phyloP scores from a whole-genome alignment of 2,113 vertebrate genomes.

The Mesocricetus auratus region DNA sequence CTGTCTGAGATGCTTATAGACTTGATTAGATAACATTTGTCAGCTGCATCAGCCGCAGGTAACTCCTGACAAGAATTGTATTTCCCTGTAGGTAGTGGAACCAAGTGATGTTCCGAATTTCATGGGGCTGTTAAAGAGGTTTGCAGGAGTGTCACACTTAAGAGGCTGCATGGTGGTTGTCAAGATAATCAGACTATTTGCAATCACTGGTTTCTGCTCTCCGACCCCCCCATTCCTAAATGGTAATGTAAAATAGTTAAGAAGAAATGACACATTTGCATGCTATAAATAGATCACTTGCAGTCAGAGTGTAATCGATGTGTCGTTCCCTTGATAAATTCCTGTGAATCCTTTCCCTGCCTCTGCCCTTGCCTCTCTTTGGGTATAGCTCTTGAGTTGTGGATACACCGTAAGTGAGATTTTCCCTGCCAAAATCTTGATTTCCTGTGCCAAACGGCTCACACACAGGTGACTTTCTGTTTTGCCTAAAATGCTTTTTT shows the following conservation, averaged over 20 bases:
- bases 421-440: conserved; percentile 49
- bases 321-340: conserved; percentile 20
- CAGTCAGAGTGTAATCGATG: not conserved
- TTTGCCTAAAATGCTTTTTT: conserved; percentile 65
- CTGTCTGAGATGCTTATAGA: conserved; percentile 85
- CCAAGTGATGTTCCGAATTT: conserved; percentile 67
- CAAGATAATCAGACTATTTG: conserved; percentile 74
- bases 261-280: conserved; percentile 45
- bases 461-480: conserved; percentile 26
- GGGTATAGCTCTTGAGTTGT: conserved; percentile 33
- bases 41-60: conserved; percentile 77
- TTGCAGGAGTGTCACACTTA: conserved; percentile 50
- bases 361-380: not conserved
- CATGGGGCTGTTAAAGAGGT: conserved; percentile 66
- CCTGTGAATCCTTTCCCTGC: not conserved
- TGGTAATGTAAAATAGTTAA: conserved; percentile 57
- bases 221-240: conserved; percentile 31
- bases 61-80: conserved; percentile 75
- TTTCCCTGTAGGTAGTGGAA: conserved; percentile 75
- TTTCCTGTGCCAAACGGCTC: conserved; percentile 43
- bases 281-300: conserved; percentile 59
- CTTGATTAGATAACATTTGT: conserved; percentile 85
- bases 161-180: conserved; percentile 53
- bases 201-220: conserved; percentile 56
- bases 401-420: not conserved